Conservation (phyloP, 2,888 invertebrate genomes). For the Cosmia trapezina region DNA sequence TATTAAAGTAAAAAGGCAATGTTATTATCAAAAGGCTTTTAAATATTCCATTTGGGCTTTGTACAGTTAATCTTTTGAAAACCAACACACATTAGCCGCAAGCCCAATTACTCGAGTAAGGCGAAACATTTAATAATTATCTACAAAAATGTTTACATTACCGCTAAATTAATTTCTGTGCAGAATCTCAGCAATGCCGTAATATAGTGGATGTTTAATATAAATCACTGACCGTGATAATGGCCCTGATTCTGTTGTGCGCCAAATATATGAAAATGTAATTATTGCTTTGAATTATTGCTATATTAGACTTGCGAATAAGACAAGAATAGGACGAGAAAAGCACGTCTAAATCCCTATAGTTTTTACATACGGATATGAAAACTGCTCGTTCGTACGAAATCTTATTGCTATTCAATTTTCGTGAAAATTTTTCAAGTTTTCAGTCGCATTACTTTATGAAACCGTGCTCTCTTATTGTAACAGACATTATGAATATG, state of each 20-base stretch:
- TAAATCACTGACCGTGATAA: conserved; percentile 50
- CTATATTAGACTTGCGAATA: neutral
- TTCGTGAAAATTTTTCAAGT: neutral
- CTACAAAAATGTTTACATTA: conserved; percentile 51
- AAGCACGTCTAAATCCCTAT: neutral
- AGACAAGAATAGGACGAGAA: neutral
- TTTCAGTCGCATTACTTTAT: neutral
- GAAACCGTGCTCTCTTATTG: neutral
- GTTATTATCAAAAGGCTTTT: conserved; percentile 50
- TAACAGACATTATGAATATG: neutral
- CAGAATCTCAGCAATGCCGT: conserved; percentile 31
- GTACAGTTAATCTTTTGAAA: conserved; percentile 57
- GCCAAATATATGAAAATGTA: conserved; percentile 12
- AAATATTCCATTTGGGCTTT: conserved; percentile 50
- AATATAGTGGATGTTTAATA: conserved; percentile 14
- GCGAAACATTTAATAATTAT: conserved; percentile 52
- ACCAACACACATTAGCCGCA: conserved; percentile 23
- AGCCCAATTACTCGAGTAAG: conserved; percentile 21
- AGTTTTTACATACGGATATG: conserved; percentile 20
- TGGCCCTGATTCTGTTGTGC: conserved; percentile 41
- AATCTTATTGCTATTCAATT: neutral
- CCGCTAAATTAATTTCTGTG: conserved; percentile 33
- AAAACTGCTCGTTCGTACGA: conserved; percentile 6
- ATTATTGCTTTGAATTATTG: conserved; percentile 3
- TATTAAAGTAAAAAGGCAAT: conserved; percentile 30